Evolutionary conservation across 2,113 vertebrate genomes (phyloP).

Genomic region (Larimichthys crocea): DNA sequence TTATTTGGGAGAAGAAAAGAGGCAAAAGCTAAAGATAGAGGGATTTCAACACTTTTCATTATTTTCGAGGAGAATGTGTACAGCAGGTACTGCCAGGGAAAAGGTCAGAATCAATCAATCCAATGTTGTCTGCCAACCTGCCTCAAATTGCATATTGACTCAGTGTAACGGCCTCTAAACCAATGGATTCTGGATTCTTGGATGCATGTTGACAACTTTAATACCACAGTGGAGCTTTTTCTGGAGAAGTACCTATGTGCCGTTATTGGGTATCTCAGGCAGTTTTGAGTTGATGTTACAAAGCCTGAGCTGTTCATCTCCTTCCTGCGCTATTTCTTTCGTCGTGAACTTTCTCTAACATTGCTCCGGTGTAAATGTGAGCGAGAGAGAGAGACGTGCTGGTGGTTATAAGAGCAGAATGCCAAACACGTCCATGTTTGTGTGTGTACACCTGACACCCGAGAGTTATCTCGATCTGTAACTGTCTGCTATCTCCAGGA

Average conservation of each 20-base stretch:
- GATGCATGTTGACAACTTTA: constrained; percentile 69
- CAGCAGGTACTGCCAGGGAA: constrained; percentile 70
- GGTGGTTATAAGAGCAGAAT: constrained; percentile 45
- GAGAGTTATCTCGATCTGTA: constrained; percentile 56
- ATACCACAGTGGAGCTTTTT: constrained; percentile 45
- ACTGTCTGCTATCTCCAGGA: constrained; percentile 52
- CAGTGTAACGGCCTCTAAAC: constrained; percentile 48
- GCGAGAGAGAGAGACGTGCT: constrained; percentile 8
- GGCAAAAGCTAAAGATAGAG: constrained; percentile 65
- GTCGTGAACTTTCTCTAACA: constrained; percentile 47
- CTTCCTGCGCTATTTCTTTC: constrained; percentile 7
- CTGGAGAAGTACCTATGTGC: constrained; percentile 36
- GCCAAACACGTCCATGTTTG: constrained; percentile 34
- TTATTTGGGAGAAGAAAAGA: constrained; percentile 75
- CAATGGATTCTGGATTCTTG: constrained; percentile 38
- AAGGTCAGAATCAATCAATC: constrained; percentile 83
- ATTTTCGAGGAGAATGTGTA: constrained; percentile 72
- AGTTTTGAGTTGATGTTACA: constrained; percentile 47
- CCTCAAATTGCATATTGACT: constrained; percentile 83
- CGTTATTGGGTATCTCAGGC: constrained; percentile 25
- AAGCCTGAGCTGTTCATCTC: constrained; percentile 47
- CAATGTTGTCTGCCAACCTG: constrained; percentile 66
- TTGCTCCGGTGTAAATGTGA: constrained; percentile 16
- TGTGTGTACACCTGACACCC: constrained; percentile 60
- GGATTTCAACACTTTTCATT: constrained; percentile 78